A percentile compares a stretch with the other conserved stretches of the same genome.
phyloP scores from a whole-genome alignment of 64 coral and sea anemone genomes.

The Montipora sp. region DNA sequence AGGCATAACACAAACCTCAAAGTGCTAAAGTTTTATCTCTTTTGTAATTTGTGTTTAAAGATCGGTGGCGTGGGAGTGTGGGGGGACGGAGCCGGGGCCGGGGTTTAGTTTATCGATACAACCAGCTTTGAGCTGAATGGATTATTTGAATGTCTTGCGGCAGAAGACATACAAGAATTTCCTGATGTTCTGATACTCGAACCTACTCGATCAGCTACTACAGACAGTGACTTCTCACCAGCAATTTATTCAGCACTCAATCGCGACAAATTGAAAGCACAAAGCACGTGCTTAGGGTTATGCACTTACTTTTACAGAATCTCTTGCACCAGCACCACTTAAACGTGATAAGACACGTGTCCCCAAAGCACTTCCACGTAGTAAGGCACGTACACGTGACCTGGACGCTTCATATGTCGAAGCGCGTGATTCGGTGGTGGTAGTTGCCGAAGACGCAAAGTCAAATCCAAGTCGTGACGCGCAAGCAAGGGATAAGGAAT shows the following conservation, averaged over 20 bases:
- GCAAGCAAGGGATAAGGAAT: conserved; percentile 11
- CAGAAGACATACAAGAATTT: not conserved
- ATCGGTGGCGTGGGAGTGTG: too few species aligned
- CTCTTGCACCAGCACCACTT: conserved; percentile 23
- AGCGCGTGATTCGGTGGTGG: not conserved
- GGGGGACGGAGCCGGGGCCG: too few species aligned
- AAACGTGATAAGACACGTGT: conserved; percentile 8
- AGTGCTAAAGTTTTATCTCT: too few species aligned
- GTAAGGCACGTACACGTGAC: not conserved
- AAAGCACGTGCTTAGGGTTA: not conserved
- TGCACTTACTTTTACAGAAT: not conserved
- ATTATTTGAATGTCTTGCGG: not conserved
- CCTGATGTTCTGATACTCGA: not conserved
- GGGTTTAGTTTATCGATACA: too few species aligned
- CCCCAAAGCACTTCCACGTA: not conserved
- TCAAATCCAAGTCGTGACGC: not conserved
- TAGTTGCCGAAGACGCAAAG: not conserved
- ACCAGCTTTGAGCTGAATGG: not conserved
- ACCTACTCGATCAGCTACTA: not conserved
- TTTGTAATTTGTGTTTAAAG: too few species aligned
- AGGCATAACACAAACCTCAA: too few species aligned
- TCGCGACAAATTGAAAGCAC: not conserved
- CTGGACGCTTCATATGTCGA: not conserved
- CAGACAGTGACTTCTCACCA: not conserved
- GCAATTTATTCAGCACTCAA: not conserved